phyloP scores from a whole-genome alignment of 2,888 invertebrate species.

The Meloe dianella region DNA sequence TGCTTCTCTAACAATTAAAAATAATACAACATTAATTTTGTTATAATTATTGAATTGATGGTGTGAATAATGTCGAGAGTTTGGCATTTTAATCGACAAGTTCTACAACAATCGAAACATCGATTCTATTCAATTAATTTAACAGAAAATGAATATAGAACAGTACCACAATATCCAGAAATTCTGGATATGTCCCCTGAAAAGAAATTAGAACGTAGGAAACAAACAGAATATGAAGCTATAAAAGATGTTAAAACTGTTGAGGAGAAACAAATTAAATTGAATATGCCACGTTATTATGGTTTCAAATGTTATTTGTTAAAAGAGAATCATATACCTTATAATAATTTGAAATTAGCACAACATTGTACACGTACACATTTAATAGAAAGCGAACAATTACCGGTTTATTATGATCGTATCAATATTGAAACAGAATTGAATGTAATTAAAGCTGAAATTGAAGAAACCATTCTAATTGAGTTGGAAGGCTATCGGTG shows the following conservation, averaged over 20 bases:
- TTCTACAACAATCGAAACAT: background rate
- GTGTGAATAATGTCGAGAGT: background rate
- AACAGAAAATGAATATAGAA: slow-evolving; percentile 55
- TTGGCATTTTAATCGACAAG: background rate
- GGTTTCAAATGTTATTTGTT: slow-evolving; percentile 74
- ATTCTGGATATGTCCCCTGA: slow-evolving; percentile 67
- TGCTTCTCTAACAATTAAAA: no score
- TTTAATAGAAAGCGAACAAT: slow-evolving; percentile 64
- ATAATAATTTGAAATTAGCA: slow-evolving; percentile 71
- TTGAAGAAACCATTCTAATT: slow-evolving; percentile 71
- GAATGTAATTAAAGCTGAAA: slow-evolving; percentile 62
- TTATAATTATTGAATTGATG: no score
- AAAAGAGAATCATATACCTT: slow-evolving; percentile 67
- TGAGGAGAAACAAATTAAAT: slow-evolving; percentile 82
- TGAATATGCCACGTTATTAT: slow-evolving; percentile 84
- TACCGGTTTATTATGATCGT: slow-evolving; percentile 67
- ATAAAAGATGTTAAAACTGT: slow-evolving; percentile 72
- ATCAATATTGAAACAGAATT: slow-evolving; percentile 58
- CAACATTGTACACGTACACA: slow-evolving; percentile 83
- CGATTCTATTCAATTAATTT: background rate
- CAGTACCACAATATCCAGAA: slow-evolving; percentile 64
- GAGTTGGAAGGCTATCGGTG: slow-evolving; percentile 68
- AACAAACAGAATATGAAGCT: slow-evolving; percentile 62
- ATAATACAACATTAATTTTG: no score
- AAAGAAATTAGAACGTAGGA: slow-evolving; percentile 61